Base-by-base conservation (phyloP, 2,113 vertebrate species). In the Toxotes chatareus region DNA sequence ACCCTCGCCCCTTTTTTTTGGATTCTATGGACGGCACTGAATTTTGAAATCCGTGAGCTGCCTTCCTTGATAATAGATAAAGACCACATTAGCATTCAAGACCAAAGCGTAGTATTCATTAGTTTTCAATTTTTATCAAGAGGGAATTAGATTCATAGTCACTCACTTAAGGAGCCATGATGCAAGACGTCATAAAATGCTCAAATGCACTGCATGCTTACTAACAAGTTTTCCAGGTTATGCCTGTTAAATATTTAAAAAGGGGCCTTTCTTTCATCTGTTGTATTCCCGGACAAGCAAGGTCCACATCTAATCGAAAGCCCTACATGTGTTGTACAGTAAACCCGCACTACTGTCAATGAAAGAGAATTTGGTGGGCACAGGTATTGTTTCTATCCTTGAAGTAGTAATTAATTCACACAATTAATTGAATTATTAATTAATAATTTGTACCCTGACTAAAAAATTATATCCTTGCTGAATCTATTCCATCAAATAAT, bases 171-270 rank as follows among this genome's bases (percentile, higher is more conserved):
- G 61, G 77, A 88, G 66, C 83, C 42, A 61, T 86, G 69, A 90
- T 89, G 73, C 74, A 82, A 71, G 74, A 67, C n/a, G 57, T 81
- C 75, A 88, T 89, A 85, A 86, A 91, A 90, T 73, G 78, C 59
- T 64, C 71, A 73, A 89, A 91, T 91, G 87, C 89, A 91, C 73
- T 21, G n/a, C 75, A 61, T 68, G 71, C 64, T 80, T 71, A 73
- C 64, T 42, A 69, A 85, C 84, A 90, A 65, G 38, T 78, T 78
- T 60, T 61, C 59, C 51, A 59, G 56, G 27, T 79, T 87, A 61
- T 80, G 82, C 67, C 44, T 84, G 46, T 63, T 92, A 84, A 94
- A 92, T 93, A 89, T 92, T 92, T 91, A 73, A 89, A 75, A 82
- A 38, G 61, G 31, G 12, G 7, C 27, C 57, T 70, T 73, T 81